Percentiles rank a stretch among this genome's conserved stretches.
These are phyloP conservation scores for Scolopax bukidnonensis DNA, from an alignment of 2,797 vertebrate species.

Conservation along the genomic window DNA sequence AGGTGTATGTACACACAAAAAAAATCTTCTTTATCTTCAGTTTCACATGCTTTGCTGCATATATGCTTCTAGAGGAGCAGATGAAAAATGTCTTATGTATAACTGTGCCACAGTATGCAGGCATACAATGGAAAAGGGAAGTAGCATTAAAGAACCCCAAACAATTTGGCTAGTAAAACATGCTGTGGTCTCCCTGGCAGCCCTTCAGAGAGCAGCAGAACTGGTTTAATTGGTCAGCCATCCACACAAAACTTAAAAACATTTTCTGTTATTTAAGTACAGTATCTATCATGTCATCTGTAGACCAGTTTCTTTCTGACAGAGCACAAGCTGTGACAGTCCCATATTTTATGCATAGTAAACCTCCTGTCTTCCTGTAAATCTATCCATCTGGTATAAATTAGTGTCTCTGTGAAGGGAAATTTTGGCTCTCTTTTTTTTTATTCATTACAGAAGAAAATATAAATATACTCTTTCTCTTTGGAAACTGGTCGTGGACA, in stretches of 20 bases:
- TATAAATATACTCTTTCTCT: background rate
- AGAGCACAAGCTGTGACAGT: background rate
- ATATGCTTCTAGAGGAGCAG: background rate
- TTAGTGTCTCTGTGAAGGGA: background rate
- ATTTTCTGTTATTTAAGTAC: background rate
- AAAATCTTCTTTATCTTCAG: background rate
- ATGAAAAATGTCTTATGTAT: background rate
- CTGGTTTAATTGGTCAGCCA: background rate
- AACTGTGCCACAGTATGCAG: background rate
- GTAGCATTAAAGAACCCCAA: background rate
- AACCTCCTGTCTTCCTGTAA: slow-evolving; percentile 3
- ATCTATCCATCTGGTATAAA: slow-evolving; percentile 37
- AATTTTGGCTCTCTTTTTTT: background rate
- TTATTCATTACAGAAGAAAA: background rate
- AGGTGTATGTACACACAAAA: too few relatives aligned
- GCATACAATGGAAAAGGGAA: background rate
- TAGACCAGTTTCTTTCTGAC: background rate
- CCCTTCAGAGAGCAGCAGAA: background rate
- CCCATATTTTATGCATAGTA: slow-evolving; percentile 24
- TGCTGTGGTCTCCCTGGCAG: background rate
- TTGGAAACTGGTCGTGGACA: background rate
- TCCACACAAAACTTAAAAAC: background rate
- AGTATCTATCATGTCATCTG: background rate
- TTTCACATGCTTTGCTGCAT: background rate
- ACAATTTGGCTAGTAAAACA: background rate